Evolutionary conservation across 2,888 invertebrate genomes (phyloP), one percentile per base, ranked within the genome.

Genomic region (Monopis laevigella): DNA sequence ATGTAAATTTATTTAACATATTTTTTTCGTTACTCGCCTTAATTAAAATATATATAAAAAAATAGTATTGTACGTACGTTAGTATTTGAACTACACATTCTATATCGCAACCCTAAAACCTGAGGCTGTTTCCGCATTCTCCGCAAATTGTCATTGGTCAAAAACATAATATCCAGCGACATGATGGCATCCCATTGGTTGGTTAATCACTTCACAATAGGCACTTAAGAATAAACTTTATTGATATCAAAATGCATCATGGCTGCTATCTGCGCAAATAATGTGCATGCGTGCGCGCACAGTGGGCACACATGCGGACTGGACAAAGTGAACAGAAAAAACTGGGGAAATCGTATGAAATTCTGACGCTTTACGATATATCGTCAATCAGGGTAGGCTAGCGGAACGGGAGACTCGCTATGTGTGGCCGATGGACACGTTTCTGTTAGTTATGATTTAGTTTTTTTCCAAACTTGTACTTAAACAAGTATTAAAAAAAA

Each of bases 151-250:
- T 82, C 82, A 51, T 82, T 77, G 30, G 81, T 75, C 57, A 81
- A 71, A 72, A 82, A 82, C 82, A 82, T 82, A 48, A 78, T 80
- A 71, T 80, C 80, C 62, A 71, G 57, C 49, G 77, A 67, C 80
- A 80, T 78, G 42, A 43, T 63, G 39, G 19, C n/a, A n/a, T n/a
- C n/a, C n/a, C n/a, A n/a, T n/a, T n/a, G n/a, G n/a, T n/a, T 12
- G 27, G 3, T 11, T n/a, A 36, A 53, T 53, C 45, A 50, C 54
- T 59, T 55, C 54, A 21, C 24, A 21, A 5, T 7, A 11, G 11
- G 11, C 29, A 29, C 12, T 29, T 29, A 29, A 11, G 29, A 11
- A 29, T 12, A 11, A 7, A 11, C 5, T 29, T 51, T 65, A 60
- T 58, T 63, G 62, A 74, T 67, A 55, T 78, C 80, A 69, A 68